Conservation (phyloP, 2,113 vertebrate species). For the Grammomys dolichurus region DNA sequence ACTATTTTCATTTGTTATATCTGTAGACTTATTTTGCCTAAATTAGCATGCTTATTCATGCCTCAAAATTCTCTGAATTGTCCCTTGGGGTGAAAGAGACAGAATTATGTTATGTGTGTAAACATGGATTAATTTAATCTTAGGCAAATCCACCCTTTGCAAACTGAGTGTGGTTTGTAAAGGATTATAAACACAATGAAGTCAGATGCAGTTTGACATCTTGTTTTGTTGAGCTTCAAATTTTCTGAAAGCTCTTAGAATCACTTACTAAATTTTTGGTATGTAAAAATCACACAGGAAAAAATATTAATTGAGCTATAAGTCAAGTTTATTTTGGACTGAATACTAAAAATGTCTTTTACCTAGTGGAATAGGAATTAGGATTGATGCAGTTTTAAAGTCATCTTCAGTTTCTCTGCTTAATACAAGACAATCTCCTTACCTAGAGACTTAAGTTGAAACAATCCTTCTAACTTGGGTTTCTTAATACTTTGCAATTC, state of each 20-base stretch:
- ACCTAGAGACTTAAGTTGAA: conserved; percentile 36
- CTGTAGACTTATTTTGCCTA: conserved; percentile 70
- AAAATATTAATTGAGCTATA: conserved; percentile 58
- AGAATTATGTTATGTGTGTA: conserved; percentile 84
- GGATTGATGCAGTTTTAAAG: conserved; percentile 64
- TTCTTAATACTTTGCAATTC: conserved; percentile 66
- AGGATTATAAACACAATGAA: conserved; percentile 80
- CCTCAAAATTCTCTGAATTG: conserved; percentile 77
- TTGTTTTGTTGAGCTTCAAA: conserved; percentile 71
- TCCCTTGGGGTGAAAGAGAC: conserved; percentile 74
- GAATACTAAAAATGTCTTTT: conserved; percentile 50
- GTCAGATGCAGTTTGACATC: conserved; percentile 78
- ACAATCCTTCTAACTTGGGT: conserved; percentile 39
- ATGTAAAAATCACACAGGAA: conserved; percentile 71
- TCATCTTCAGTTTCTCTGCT: conserved; percentile 3
- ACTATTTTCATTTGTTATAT: conserved; percentile 76
- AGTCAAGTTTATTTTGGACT: conserved; percentile 64
- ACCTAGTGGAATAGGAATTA: conserved; percentile 36
- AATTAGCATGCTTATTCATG: conserved; percentile 84
- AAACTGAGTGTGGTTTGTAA: conserved; percentile 78
- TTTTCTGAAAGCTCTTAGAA: conserved; percentile 63
- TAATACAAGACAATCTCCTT: conserved; percentile 67
- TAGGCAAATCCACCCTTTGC: conserved; percentile 82
- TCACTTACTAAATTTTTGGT: conserved; percentile 60
- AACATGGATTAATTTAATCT: conserved; percentile 85